phyloP scores from a whole-genome alignment of 1,140 invertebrate genomes.

The Hormaphis cornu region DNA sequence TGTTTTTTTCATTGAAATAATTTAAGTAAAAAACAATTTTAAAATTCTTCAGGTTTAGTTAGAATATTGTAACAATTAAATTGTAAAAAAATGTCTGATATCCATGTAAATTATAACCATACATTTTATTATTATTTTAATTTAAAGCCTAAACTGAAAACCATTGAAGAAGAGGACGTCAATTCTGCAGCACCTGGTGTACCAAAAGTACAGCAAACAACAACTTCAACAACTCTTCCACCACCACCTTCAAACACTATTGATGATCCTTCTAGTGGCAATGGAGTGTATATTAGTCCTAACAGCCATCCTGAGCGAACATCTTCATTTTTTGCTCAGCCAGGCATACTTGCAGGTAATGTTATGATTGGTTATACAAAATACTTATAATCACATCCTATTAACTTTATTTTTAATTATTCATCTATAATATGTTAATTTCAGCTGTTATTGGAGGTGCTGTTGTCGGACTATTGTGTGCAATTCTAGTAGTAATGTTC shows the following conservation, averaged over 20 bases:
- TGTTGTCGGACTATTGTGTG: slow-evolving; percentile 91
- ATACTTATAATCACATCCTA: not conserved
- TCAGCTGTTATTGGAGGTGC: slow-evolving; percentile 96
- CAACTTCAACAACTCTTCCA: not conserved
- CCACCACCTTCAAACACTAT: slow-evolving; percentile 14
- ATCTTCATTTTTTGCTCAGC: slow-evolving; percentile 86
- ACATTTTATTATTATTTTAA: not conserved
- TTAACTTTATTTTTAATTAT: not conserved
- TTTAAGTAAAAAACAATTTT: too few relatives aligned
- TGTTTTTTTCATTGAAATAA: too few relatives aligned
- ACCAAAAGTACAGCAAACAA: slow-evolving; percentile 15
- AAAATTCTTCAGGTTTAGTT: too few relatives aligned
- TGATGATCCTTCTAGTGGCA: slow-evolving; percentile 10
- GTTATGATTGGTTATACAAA: slow-evolving; percentile 20
- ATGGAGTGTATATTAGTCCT: slow-evolving; percentile 25
- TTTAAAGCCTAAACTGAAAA: slow-evolving; percentile 11
- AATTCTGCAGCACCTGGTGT: not conserved
- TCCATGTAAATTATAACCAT: not conserved
- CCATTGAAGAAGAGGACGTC: not conserved
- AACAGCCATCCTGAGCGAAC: slow-evolving; percentile 50
- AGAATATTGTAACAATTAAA: too few relatives aligned
- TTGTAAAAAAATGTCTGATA: too few relatives aligned
- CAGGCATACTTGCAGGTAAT: slow-evolving; percentile 84
- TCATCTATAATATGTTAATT: slow-evolving; percentile 41
- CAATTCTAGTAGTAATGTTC: slow-evolving; percentile 98